A percentile compares a stretch with the other conserved stretches of the same genome.
phyloP scores from a whole-genome alignment of 2,797 vertebrate species.

The Psittacula derbiana region DNA sequence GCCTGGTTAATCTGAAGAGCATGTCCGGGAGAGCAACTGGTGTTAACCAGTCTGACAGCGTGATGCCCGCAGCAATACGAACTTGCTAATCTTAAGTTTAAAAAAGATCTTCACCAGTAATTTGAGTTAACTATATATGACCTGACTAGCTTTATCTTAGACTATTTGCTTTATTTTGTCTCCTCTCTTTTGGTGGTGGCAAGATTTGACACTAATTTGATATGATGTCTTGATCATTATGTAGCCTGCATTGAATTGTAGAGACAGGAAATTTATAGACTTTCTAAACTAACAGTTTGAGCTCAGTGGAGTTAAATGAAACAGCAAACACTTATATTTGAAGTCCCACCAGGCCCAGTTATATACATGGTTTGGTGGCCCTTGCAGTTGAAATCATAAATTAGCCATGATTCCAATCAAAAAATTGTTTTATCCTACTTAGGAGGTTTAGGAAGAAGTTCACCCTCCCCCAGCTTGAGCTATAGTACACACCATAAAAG shows the following conservation, averaged over 20 bases:
- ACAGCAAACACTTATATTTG: not conserved
- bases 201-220: not conserved
- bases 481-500: not conserved
- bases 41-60: conserved; percentile 58
- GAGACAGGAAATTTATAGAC: not conserved
- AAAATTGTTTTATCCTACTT: not conserved
- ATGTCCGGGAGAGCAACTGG: conserved; percentile 64
- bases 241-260: not conserved
- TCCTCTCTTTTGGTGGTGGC: not conserved
- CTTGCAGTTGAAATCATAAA: not conserved
- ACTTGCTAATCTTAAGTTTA: conserved; percentile 66
- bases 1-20: conserved; percentile 55
- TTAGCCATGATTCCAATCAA: not conserved
- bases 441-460: not conserved
- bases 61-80: conserved; percentile 40
- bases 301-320: not conserved
- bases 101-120: conserved; percentile 65
- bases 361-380: not conserved
- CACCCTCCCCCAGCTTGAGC: not conserved
- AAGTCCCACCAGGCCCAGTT: not conserved
- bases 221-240: not conserved
- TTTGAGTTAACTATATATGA: conserved; percentile 50
- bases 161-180: not conserved
- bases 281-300: not conserved
- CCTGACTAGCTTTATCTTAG: not conserved